Percentiles rank a stretch among this genome's conserved stretches.
Evolutionary conservation across 2,113 vertebrate species (phyloP).

Genomic region (Trematomus loennbergii): DNA sequence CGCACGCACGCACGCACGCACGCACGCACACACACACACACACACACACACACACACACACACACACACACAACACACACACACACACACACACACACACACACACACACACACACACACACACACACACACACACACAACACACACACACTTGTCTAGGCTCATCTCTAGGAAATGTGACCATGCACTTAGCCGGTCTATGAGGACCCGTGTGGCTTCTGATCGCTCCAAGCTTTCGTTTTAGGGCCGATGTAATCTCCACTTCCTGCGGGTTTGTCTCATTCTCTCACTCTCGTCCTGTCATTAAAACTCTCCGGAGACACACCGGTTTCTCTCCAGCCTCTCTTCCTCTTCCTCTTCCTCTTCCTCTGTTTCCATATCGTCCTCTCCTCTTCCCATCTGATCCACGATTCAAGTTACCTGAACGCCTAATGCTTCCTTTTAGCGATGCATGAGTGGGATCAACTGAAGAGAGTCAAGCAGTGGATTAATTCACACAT

Average conservation of each 20-base stretch:
- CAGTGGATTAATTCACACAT: constrained; percentile 62
- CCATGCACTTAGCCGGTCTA: background rate
- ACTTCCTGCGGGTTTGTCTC: constrained; percentile 40
- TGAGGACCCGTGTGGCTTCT: constrained; percentile 13
- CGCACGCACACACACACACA: too few relatives aligned
- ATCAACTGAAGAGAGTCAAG: constrained; percentile 73
- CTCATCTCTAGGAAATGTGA: background rate
- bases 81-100: too few relatives aligned
- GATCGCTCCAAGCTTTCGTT: background rate
- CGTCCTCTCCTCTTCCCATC: constrained; percentile 46
- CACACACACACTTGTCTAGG: too few relatives aligned
- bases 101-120: background rate
- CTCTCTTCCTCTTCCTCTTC: constrained; percentile 4
- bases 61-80: too few relatives aligned
- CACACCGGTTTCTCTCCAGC: constrained; percentile 1
- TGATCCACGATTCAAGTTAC: constrained; percentile 74
- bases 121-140: too few relatives aligned
- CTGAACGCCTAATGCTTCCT: constrained; percentile 64
- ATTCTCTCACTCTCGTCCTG: constrained; percentile 12
- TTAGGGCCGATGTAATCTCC: constrained; percentile 24
- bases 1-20: too few relatives aligned
- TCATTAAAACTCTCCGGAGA: constrained; percentile 45
- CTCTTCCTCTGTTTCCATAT: constrained; percentile 7
- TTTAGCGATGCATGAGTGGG: constrained; percentile 71
- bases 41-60: too few relatives aligned